phyloP scores from a whole-genome alignment of 92 coral and sea anemone genomes.

The Galaxea fascicularis region DNA sequence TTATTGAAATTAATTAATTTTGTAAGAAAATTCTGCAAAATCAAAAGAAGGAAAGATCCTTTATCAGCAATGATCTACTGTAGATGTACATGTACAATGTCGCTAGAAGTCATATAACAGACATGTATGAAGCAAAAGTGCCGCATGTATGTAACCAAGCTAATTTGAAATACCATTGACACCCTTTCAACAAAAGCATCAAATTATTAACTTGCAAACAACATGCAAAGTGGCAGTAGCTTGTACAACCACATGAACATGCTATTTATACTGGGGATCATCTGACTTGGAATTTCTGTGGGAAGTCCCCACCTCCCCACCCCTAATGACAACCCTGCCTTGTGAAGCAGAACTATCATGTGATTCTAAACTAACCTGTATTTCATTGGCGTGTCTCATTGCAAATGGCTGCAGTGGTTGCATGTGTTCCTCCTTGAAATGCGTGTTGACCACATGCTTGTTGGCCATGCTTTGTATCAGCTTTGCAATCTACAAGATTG shows the following conservation, averaged over 20 bases:
- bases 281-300: too few species aligned
- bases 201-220: too few species aligned
- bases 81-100: not conserved
- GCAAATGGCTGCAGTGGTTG: constrained; percentile 94
- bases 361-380: constrained; percentile 67
- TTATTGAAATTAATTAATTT: constrained; percentile 68
- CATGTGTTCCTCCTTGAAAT: constrained; percentile 96
- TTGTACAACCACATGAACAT: too few species aligned
- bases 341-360: not conserved
- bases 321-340: too few species aligned
- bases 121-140: too few species aligned
- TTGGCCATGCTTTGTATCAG: constrained; percentile 96
- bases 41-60: not conserved
- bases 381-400: constrained; percentile 73
- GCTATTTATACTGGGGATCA: too few species aligned
- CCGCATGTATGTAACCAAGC: too few species aligned
- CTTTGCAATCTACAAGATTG: constrained; percentile 82
- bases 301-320: too few species aligned
- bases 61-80: not conserved
- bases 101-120: not conserved
- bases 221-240: too few species aligned
- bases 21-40: constrained; percentile 81
- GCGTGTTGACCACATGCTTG: constrained; percentile 80
- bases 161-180: not conserved
- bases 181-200: not conserved